A percentile compares a stretch with the other conserved stretches of the same genome.
Conservation (phyloP, 2,797 vertebrate species). For the Falco concolor region DNA sequence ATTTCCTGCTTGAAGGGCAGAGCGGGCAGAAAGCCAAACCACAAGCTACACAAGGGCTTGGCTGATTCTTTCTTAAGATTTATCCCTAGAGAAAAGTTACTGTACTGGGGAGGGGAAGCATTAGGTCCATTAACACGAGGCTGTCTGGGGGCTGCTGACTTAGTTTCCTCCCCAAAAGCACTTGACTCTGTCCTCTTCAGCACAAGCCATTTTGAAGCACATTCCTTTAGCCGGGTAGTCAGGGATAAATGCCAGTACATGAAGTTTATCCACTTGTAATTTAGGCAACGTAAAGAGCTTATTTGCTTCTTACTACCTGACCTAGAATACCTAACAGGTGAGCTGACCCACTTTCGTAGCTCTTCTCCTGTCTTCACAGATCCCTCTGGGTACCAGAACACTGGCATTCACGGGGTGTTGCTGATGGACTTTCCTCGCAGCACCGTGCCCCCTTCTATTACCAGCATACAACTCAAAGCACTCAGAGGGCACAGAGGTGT, state of each 20-base stretch:
- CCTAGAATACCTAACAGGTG: neutral
- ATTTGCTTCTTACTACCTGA: neutral
- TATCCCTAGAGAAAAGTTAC: slow-evolving; percentile 1
- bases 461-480: neutral
- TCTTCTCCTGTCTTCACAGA: neutral
- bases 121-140: neutral
- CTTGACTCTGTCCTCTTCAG: neutral
- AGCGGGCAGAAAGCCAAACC: slow-evolving; percentile 19
- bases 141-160: neutral
- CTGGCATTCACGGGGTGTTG: neutral
- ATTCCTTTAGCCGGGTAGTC: neutral
- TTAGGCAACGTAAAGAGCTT: neutral
- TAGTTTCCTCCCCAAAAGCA: neutral
- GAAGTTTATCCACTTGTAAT: neutral
- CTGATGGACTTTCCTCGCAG: neutral
- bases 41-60: slow-evolving; percentile 26
- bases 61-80: neutral
- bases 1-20: slow-evolving; percentile 19
- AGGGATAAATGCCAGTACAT: neutral
- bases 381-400: neutral
- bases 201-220: neutral
- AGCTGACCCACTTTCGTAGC: neutral
- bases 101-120: neutral
- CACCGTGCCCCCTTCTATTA: neutral
- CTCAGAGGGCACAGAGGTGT: neutral